These are phyloP conservation scores for Gallinago media DNA, from an alignment of 2,113 vertebrate genomes.

Conservation along the genomic window DNA sequence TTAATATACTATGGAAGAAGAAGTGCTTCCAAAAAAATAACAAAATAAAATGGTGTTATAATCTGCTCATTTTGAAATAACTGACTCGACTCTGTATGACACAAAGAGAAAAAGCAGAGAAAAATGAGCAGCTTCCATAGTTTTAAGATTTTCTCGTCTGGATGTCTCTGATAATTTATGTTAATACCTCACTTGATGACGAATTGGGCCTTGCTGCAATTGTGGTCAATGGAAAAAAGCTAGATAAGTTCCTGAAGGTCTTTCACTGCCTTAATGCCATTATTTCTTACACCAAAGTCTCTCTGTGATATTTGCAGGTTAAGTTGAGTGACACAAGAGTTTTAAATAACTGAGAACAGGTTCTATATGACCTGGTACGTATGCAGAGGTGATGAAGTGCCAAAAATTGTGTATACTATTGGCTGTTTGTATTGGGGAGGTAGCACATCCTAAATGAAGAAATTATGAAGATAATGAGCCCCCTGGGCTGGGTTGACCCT, in stretches of 20 bases:
- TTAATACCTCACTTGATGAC: neutral
- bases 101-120: neutral
- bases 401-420: neutral
- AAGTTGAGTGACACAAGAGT: neutral
- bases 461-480: neutral
- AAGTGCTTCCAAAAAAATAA: neutral
- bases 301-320: neutral
- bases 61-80: neutral
- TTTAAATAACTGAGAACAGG: neutral
- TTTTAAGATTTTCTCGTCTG: neutral
- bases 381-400: neutral
- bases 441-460: neutral
- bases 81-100: neutral
- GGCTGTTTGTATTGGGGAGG: neutral
- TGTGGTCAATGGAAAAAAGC: neutral
- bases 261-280: neutral
- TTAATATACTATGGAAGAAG: neutral
- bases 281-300: neutral
- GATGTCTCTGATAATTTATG: neutral
- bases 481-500: neutral
- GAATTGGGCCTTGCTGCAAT: neutral
- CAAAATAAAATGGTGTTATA: neutral
- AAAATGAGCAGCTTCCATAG: neutral
- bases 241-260: neutral
- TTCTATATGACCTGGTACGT: neutral